Percentiles rank a stretch among this genome's conserved stretches.
phyloP scores from a whole-genome alignment of 2,888 invertebrate genomes.

The Phalera bucephala region DNA sequence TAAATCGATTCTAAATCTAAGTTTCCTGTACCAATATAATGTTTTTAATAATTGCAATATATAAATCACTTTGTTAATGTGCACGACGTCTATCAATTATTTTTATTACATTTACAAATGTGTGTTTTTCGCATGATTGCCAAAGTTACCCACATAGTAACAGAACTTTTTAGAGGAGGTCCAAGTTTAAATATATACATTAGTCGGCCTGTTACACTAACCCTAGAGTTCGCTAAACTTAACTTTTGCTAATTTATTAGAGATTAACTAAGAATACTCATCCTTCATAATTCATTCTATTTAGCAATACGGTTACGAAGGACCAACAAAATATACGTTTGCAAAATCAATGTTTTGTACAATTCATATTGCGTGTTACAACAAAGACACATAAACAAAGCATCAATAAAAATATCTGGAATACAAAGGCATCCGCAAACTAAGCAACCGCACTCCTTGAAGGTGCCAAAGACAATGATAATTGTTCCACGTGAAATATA shows the following conservation, averaged over 20 bases:
- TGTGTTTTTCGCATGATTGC: too few species aligned
- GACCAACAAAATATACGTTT: too few species aligned
- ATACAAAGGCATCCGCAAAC: conserved; percentile 36
- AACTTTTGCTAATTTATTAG: too few species aligned
- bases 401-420: conserved; percentile 34
- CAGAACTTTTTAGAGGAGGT: too few species aligned
- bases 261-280: too few species aligned
- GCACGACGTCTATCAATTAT: conserved; percentile 25
- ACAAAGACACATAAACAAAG: conserved; percentile 38
- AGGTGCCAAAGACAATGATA: conserved; percentile 82
- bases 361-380: conserved; percentile 26
- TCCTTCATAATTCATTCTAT: too few species aligned
- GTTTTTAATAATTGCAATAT: conserved; percentile 65
- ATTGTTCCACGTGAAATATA: conserved; percentile 81
- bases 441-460: conserved; percentile 56
- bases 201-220: too few species aligned
- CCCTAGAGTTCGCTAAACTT: too few species aligned
- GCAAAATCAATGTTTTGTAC: conserved; percentile 1
- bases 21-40: conserved; percentile 58
- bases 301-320: too few species aligned
- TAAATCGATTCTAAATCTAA: conserved; percentile 71
- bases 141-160: too few species aligned
- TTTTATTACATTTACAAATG: conserved; percentile 22
- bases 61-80: conserved; percentile 63
- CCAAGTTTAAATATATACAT: too few species aligned